Conservation (phyloP, 2,888 invertebrate species). For the Sinotaia quadrata region DNA sequence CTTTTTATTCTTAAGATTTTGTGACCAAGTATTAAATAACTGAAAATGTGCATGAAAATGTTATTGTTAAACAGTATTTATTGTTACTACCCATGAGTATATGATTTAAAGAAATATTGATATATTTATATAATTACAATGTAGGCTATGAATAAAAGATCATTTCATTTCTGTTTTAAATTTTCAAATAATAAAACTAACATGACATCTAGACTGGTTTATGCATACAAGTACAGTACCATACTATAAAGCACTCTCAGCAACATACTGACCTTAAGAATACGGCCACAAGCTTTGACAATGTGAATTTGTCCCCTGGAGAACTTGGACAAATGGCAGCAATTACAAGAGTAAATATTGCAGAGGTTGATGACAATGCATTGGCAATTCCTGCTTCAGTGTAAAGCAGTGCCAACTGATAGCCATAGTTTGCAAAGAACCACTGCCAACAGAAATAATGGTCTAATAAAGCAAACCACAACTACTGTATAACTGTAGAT, state of each 20-base stretch:
- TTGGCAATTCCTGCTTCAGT: constrained; percentile 90
- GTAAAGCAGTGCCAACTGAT: constrained; percentile 88
- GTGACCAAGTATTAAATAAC: too few relatives aligned
- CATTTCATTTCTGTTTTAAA: background rate
- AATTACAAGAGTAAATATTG: constrained; percentile 89
- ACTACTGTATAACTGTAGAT: too few relatives aligned
- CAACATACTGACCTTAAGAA: constrained; percentile 63
- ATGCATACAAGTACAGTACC: too few relatives aligned
- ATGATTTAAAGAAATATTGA: too few relatives aligned
- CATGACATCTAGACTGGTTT: background rate
- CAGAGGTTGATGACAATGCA: constrained; percentile 89
- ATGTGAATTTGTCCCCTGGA: constrained; percentile 85
- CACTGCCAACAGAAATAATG: too few relatives aligned
- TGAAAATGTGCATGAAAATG: too few relatives aligned
- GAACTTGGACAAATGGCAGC: constrained; percentile 90
- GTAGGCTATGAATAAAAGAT: too few relatives aligned
- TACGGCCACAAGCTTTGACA: constrained; percentile 88
- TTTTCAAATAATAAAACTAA: background rate
- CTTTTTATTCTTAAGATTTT: too few relatives aligned
- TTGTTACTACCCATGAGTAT: background rate
- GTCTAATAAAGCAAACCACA: too few relatives aligned
- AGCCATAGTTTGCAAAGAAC: constrained; percentile 94
- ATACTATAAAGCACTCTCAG: background rate
- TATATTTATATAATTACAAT: too few relatives aligned
- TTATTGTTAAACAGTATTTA: too few relatives aligned